phyloP scores from a whole-genome alignment of 2,113 vertebrate genomes.

The Bubalus kerabau region DNA sequence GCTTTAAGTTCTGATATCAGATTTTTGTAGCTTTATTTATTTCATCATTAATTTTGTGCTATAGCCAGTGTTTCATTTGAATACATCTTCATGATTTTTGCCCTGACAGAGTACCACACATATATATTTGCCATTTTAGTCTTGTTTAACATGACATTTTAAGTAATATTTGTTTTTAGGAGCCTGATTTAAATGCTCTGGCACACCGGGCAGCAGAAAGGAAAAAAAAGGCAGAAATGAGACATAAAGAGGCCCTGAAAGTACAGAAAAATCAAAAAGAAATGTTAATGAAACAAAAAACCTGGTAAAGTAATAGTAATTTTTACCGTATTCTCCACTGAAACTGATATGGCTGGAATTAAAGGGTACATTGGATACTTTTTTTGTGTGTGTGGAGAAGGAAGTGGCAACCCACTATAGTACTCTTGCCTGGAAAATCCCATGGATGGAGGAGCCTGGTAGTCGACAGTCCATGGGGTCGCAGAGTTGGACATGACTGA shows the following conservation, averaged over 20 bases:
- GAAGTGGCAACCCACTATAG: no score
- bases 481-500: not conserved
- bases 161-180: constrained; percentile 70
- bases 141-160: constrained; percentile 3
- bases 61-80: not conserved
- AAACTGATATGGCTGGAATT: not conserved
- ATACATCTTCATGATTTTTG: not conserved
- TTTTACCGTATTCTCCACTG: not conserved
- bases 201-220: constrained; percentile 83
- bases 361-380: not conserved
- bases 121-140: not conserved
- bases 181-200: constrained; percentile 83
- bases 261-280: constrained; percentile 87
- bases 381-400: not conserved
- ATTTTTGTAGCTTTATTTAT: not conserved
- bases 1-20: not conserved
- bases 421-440: no score
- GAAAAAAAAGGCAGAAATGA: constrained; percentile 84
- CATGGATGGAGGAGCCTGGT: no score
- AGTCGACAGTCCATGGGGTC: no score
- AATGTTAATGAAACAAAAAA: constrained; percentile 78
- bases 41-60: not conserved
- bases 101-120: not conserved
- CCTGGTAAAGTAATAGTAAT: constrained; percentile 74
- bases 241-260: constrained; percentile 88